Conservation (phyloP, 2,888 invertebrate genomes). For the Agrotis puta region DNA sequence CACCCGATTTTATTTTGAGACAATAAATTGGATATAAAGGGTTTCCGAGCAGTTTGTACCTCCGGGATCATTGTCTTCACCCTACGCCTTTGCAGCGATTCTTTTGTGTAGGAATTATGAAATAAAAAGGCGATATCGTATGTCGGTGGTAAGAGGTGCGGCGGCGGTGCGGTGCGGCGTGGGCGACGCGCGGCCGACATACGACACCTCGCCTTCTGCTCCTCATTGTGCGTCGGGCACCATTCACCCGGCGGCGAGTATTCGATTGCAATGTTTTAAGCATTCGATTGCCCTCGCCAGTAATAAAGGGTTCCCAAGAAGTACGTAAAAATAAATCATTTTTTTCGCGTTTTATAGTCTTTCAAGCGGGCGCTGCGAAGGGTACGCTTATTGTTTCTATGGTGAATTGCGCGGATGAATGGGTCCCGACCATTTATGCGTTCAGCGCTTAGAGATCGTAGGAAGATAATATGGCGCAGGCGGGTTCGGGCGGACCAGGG, state of each 20-base stretch:
- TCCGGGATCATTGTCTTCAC: slow-evolving; percentile 91
- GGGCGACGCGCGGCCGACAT: slow-evolving; percentile 77
- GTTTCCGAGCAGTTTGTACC: slow-evolving; percentile 88
- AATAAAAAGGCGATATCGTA: slow-evolving; percentile 90
- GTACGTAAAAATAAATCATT: slow-evolving; percentile 81
- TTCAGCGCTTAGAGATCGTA: slow-evolving; percentile 85
- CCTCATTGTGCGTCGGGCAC: slow-evolving; percentile 73
- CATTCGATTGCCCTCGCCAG: slow-evolving; percentile 89
- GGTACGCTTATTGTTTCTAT: slow-evolving; percentile 89
- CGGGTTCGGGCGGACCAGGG: slow-evolving; percentile 83
- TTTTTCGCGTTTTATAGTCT: slow-evolving; percentile 84
- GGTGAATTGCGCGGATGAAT: slow-evolving; percentile 88
- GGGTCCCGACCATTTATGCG: slow-evolving; percentile 84
- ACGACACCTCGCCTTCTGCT: slow-evolving; percentile 78
- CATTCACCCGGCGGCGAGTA: slow-evolving; percentile 82
- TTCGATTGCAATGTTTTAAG: slow-evolving; percentile 90
- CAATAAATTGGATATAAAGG: slow-evolving; percentile 90
- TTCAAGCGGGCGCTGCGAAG: slow-evolving; percentile 85
- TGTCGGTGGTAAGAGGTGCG: slow-evolving; percentile 83
- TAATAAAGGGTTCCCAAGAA: slow-evolving; percentile 90
- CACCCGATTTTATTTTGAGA: slow-evolving; percentile 91
- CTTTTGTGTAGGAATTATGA: slow-evolving; percentile 89
- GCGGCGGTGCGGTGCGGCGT: slow-evolving; percentile 73
- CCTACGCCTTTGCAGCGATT: slow-evolving; percentile 87
- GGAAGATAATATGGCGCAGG: slow-evolving; percentile 85